phyloP scores from a whole-genome alignment of 2,797 vertebrate species.

The Sitta carolinensis region DNA sequence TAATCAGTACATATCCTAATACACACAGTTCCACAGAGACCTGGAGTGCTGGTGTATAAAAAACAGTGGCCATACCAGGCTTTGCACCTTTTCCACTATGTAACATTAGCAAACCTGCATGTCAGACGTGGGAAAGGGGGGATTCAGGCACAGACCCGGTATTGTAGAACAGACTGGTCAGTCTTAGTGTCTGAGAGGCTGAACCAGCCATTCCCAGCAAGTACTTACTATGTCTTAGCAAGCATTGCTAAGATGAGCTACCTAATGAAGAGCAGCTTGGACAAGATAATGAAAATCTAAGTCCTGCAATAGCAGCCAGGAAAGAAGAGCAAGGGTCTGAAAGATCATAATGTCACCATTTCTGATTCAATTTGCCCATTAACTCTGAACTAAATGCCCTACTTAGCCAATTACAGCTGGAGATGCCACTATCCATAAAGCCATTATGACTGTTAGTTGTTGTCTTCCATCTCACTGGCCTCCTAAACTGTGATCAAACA shows the following conservation, averaged over 20 bases:
- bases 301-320: background rate
- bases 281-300: background rate
- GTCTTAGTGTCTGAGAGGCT: background rate
- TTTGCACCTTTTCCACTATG: accelerated
- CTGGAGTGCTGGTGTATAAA: accelerated
- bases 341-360: background rate
- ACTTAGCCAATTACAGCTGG: background rate
- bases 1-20: background rate
- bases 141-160: background rate
- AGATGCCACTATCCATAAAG: background rate
- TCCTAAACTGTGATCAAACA: background rate
- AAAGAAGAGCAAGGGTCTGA: background rate
- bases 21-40: background rate
- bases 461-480: background rate
- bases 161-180: background rate
- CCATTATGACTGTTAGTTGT: background rate
- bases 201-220: background rate
- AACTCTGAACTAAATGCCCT: background rate
- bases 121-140: background rate
- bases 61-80: background rate
- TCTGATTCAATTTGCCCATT: background rate
- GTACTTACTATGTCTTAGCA: background rate
- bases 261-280: background rate
- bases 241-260: background rate
- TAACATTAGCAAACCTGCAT: background rate